A percentile compares a stretch with the other conserved stretches of the same genome.
Evolutionary conservation across 2,888 invertebrate species (phyloP).

Genomic region (Sminthurinus aureus): DNA sequence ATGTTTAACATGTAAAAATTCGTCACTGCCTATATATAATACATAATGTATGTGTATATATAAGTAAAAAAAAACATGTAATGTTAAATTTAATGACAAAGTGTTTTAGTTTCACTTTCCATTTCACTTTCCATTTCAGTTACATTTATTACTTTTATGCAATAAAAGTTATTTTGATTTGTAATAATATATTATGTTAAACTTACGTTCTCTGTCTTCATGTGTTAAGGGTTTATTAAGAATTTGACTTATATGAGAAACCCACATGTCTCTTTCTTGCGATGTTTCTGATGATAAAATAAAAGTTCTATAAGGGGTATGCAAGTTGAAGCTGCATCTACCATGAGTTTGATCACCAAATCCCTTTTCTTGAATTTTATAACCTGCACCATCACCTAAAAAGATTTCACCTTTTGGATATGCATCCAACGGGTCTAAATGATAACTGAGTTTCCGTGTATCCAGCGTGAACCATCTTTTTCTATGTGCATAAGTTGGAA

Average conservation of each 20-base stretch:
- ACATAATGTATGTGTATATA: too few species aligned
- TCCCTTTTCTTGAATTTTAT: slow-evolving; percentile 51
- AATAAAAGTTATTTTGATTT: background rate
- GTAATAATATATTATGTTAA: background rate
- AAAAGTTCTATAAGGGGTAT: slow-evolving; percentile 58
- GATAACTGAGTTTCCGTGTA: slow-evolving; percentile 90
- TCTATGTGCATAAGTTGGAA: slow-evolving; percentile 80
- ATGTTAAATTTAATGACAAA: too few species aligned
- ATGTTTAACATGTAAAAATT: background rate
- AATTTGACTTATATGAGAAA: slow-evolving; percentile 47
- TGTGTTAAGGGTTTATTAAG: slow-evolving; percentile 47
- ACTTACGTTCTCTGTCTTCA: slow-evolving; percentile 53
- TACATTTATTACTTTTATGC: background rate
- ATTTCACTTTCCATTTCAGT: background rate
- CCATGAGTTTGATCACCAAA: slow-evolving; percentile 56
- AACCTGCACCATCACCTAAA: slow-evolving; percentile 68
- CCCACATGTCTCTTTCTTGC: slow-evolving; percentile 52
- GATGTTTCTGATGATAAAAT: slow-evolving; percentile 54
- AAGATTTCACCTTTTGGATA: slow-evolving; percentile 92
- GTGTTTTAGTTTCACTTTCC: too few species aligned
- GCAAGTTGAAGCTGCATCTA: slow-evolving; percentile 50
- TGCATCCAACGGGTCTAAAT: slow-evolving; percentile 85
- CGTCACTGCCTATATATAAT: background rate
- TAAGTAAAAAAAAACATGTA: too few species aligned
- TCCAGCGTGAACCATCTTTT: slow-evolving; percentile 90